Evolutionary conservation across 2,797 vertebrate genomes (phyloP).

Genomic region (Lates japonicus): DNA sequence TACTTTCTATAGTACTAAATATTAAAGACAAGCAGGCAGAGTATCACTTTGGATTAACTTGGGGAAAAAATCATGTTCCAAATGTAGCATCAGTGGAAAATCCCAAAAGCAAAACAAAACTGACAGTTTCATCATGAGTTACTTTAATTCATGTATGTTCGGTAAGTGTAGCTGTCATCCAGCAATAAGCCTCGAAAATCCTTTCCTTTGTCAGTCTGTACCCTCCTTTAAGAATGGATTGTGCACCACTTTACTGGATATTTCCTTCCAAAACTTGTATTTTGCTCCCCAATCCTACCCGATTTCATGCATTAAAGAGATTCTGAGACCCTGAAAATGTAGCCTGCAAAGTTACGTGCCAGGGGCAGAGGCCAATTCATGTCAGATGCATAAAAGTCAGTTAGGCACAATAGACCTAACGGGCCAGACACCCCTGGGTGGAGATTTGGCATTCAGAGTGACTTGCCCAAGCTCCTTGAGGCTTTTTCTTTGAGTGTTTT

Average conservation of each 20-base stretch:
- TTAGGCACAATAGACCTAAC: constrained; percentile 67
- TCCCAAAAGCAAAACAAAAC: neutral
- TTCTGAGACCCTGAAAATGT: constrained; percentile 67
- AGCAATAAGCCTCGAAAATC: constrained; percentile 1
- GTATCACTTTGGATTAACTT: neutral
- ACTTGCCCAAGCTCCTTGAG: constrained; percentile 52
- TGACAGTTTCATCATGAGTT: neutral
- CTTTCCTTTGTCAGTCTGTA: neutral
- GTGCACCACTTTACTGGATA: neutral
- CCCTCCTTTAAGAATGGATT: constrained; percentile 12
- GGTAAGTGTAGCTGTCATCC: neutral
- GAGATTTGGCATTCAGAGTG: constrained; percentile 74
- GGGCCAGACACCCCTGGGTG: constrained; percentile 66
- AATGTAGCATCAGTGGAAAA: neutral
- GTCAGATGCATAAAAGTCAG: constrained; percentile 67
- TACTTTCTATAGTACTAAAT: neutral
- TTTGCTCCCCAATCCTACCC: constrained; percentile 1
- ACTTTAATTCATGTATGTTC: neutral
- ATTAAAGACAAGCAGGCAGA: neutral
- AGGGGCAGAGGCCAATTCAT: constrained; percentile 59
- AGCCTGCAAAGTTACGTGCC: constrained; percentile 27
- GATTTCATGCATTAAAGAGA: constrained; percentile 49
- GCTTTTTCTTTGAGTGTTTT: constrained; percentile 68
- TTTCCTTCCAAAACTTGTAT: constrained; percentile 13
- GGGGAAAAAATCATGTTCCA: neutral